phyloP scores from a whole-genome alignment of 2,113 vertebrate genomes.

The Carollia perspicillata region DNA sequence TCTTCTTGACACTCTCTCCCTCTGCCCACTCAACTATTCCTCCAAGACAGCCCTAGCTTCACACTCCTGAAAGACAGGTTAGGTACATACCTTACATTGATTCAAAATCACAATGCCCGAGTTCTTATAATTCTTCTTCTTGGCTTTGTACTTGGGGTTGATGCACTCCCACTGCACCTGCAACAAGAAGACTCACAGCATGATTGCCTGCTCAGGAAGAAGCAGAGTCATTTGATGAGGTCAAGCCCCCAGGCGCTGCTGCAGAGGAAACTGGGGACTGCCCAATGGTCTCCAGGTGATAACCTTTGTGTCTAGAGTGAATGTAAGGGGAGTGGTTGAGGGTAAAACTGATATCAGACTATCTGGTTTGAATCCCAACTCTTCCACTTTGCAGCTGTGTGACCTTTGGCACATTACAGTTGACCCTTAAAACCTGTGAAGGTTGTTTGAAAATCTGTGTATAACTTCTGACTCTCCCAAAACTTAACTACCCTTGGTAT shows the following conservation, averaged over 20 bases:
- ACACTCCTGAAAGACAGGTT: not conserved
- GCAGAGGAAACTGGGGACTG: not conserved
- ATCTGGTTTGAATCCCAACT: not conserved
- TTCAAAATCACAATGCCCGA: constrained; percentile 97
- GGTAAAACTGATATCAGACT: not conserved
- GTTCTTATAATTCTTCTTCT: constrained; percentile 99
- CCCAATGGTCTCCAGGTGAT: not conserved
- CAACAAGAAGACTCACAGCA: constrained; percentile 10
- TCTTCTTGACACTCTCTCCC: not conserved
- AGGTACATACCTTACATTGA: constrained; percentile 91
- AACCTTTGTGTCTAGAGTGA: not conserved
- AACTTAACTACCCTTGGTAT: not conserved
- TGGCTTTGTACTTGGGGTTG: constrained; percentile 95
- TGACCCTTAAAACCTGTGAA: not conserved
- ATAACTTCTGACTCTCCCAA: not conserved
- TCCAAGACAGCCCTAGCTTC: not conserved
- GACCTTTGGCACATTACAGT: not conserved
- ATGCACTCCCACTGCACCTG: constrained; percentile 98
- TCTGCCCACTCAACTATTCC: not conserved
- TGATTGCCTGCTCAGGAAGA: constrained; percentile 45
- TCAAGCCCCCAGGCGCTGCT: not conserved
- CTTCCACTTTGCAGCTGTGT: not conserved
- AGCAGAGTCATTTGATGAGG: constrained; percentile 17
- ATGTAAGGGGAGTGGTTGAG: not conserved
- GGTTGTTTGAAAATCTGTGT: not conserved